Evolutionary conservation across 2,113 vertebrate species (phyloP).

Genomic region (Alethe diademata): DNA sequence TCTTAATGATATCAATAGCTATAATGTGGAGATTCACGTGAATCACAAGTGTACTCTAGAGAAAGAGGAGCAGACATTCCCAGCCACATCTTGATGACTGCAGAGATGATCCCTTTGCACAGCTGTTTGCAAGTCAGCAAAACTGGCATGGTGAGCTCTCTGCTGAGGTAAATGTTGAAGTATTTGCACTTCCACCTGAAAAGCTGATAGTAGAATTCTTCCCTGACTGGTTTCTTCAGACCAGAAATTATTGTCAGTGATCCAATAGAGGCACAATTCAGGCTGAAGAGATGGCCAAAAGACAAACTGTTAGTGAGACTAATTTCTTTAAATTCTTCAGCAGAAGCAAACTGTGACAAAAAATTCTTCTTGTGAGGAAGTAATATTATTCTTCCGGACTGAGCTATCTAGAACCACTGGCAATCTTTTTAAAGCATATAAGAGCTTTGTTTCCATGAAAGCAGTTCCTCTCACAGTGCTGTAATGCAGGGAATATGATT

Average conservation of each 20-base stretch:
- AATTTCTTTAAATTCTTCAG: slow-evolving; percentile 17
- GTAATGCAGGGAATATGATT: background rate
- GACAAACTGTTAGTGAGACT: background rate
- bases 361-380: background rate
- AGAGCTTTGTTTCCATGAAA: slow-evolving; percentile 1
- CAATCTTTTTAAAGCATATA: slow-evolving; percentile 7
- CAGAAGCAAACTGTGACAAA: slow-evolving; percentile 40
- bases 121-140: background rate
- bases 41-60: background rate
- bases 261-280: slow-evolving; percentile 6
- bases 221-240: background rate
- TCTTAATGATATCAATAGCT: background rate
- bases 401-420: background rate
- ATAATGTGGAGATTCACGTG: background rate
- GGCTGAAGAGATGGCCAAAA: background rate
- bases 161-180: background rate
- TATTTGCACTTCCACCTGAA: background rate
- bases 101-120: background rate
- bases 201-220: background rate
- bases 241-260: slow-evolving; percentile 19
- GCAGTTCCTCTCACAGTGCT: background rate
- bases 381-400: slow-evolving; percentile 5
- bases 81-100: background rate
- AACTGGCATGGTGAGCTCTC: background rate
- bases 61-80: background rate